Evolutionary conservation across 2,113 vertebrate genomes (phyloP), one percentile per base, ranked within the genome.

Genomic region (Brevimyrus niger): DNA sequence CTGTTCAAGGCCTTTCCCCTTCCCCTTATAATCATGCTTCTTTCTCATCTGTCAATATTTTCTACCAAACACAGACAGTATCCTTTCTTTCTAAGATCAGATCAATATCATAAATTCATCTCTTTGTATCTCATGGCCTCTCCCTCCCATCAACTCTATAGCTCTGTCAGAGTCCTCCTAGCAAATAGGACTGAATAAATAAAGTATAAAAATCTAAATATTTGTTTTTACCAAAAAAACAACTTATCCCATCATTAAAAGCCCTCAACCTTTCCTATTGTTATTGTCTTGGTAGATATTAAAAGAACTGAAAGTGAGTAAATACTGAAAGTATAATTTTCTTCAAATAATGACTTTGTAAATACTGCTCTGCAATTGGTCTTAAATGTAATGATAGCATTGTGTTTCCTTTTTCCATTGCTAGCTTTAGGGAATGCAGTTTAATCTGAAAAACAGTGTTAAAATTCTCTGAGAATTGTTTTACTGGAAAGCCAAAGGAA

Each of bases 201-300:
- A 98, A 38, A 99, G 99, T 99, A 96, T 98, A 98, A 99, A 99
- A 99, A 98, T 97, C 98, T 99, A 98, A 99, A 98, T 98, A 98
- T 99, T 99, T n/a, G n/a, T 99, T 99, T 98, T 98, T 97, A 99
- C 98, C 98, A 98, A 99, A 99, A 99, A 99, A 99, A 99, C 98
- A 99, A 99, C 97, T 99, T 98, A 97, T 99, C 98, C 98, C 98
- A 98, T 99, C 98, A 99, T 99, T 76, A 76, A 99, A 99, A 98
- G 98, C 98, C 97, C 97, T 97, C 98, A 98, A 97, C n/a, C 98
- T 98, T 98, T 98, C 97, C 97, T 99, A 99, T 99, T 99, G 98
- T 99, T 99, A 98, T 97, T 98, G 97, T 98, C 96, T 91, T 96
- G 97, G 96, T 97, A 97, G 97, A 96, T 97, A 96, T 96, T 96